Base-by-base conservation (phyloP, 2,113 vertebrate species). In the Ochotona princeps region DNA sequence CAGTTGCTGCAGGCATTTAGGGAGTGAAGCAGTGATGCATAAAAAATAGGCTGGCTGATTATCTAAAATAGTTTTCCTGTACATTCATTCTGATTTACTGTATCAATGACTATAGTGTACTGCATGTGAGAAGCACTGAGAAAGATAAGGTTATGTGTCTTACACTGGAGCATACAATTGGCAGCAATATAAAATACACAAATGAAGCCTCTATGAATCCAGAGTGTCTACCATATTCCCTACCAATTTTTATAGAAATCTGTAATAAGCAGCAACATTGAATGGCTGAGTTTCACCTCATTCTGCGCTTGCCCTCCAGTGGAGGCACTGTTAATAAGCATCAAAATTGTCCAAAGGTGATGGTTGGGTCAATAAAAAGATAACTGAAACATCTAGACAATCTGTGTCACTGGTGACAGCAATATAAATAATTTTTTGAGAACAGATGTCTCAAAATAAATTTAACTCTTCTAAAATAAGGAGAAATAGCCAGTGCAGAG, bases 281-380 rank as follows among this genome's bases (percentile, higher is more conserved):
- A 89, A 44, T 49, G 69, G 35, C 72, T 84, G 80, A 72, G 54
- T 65, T 91, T 90, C 25, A 47, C 0, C 63, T 72, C 25, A 47
- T 38, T 61, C 18, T 83, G 26, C 30, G 80, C 30, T 38, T 88
- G 47, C 3, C 15, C 61, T 26, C 86, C 72, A 87, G 70, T 80
- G 84, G 57, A 51, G 49, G 25, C 49, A 47, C 57, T 78, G 66
- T 75, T 91, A 95, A 92, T 74, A 89, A 92, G 83, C n/a, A 67
- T 85, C 69, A 74, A 63, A 87, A 38, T 81, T 65, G 26, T 47
- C 74, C 69, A 51, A 70, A 91, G n/a, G 38, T 90, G 78, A 89
- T 76, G 21, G 81, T 70, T 73, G 69, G 30, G 84, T 69, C 26
- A 89, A 25, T 51, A 38, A 44, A 82, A 90, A 65, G n/a, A 73